phyloP scores from a whole-genome alignment of 2,888 invertebrate species.

The Pterostichus madidus region DNA sequence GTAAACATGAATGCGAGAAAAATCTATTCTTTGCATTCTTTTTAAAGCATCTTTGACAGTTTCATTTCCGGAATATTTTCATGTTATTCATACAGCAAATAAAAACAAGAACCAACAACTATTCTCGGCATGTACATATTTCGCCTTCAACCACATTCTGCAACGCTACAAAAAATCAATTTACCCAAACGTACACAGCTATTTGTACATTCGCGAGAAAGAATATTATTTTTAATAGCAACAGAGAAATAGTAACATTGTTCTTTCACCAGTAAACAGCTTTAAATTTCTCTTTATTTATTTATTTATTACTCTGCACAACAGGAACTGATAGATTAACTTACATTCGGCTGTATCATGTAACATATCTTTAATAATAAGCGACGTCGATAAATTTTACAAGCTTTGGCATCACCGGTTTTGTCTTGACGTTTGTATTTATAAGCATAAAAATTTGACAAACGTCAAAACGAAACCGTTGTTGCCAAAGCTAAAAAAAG shows the following conservation, averaged over 20 bases:
- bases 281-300: too few species aligned
- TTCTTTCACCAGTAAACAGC: too few species aligned
- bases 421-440: too few species aligned
- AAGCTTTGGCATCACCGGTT: too few species aligned
- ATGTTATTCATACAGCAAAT: conserved; percentile 37
- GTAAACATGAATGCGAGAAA: conserved; percentile 6
- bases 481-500: too few species aligned
- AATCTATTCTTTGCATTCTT: conserved; percentile 35
- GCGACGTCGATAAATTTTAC: too few species aligned
- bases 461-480: too few species aligned
- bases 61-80: conserved; percentile 28
- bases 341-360: too few species aligned
- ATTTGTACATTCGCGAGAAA: neutral
- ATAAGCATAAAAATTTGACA: too few species aligned
- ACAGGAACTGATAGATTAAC: too few species aligned
- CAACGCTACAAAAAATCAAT: conserved; percentile 14
- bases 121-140: conserved; percentile 23
- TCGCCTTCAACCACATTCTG: conserved; percentile 21
- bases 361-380: too few species aligned
- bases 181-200: neutral
- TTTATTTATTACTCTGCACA: too few species aligned
- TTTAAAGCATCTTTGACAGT: conserved; percentile 44
- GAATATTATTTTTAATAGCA: neutral
- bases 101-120: conserved; percentile 12
- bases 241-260: neutral